phyloP scores from a whole-genome alignment of 1,140 invertebrate species.

The Rhagoletis zephyria region DNA sequence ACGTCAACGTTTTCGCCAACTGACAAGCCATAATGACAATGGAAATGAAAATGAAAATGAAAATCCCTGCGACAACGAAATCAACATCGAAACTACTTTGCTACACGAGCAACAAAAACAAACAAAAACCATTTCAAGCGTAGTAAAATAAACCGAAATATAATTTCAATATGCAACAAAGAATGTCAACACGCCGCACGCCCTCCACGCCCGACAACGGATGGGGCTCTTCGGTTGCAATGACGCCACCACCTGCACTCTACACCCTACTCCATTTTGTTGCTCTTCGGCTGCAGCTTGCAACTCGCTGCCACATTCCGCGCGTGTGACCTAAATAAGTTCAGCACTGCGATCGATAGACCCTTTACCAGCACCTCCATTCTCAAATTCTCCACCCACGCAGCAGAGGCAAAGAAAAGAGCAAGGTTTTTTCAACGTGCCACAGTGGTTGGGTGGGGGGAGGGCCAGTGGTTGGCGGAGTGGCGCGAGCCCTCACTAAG shows the following conservation, averaged over 20 bases:
- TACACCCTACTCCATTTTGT: no score
- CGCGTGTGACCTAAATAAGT: conserved; percentile 50
- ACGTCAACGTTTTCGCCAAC: conserved; percentile 12
- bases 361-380: neutral
- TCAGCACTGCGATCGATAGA: neutral
- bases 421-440: neutral
- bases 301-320: neutral
- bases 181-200: conserved; percentile 26
- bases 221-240: neutral
- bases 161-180: conserved; percentile 42
- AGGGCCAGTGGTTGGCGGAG: neutral
- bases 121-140: neutral
- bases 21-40: conserved; percentile 40
- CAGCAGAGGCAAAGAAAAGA: no score
- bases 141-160: conserved; percentile 38
- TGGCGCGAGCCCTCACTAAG: neutral
- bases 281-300: neutral
- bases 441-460: neutral
- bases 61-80: conserved; percentile 21
- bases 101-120: neutral
- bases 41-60: conserved; percentile 44
- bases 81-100: conserved; percentile 35
- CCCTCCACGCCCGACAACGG: neutral
- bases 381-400: neutral
- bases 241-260: neutral